A percentile compares a stretch with the other conserved stretches of the same genome.
phyloP scores from a whole-genome alignment of 2,797 vertebrate genomes.

The Momotus momota region DNA sequence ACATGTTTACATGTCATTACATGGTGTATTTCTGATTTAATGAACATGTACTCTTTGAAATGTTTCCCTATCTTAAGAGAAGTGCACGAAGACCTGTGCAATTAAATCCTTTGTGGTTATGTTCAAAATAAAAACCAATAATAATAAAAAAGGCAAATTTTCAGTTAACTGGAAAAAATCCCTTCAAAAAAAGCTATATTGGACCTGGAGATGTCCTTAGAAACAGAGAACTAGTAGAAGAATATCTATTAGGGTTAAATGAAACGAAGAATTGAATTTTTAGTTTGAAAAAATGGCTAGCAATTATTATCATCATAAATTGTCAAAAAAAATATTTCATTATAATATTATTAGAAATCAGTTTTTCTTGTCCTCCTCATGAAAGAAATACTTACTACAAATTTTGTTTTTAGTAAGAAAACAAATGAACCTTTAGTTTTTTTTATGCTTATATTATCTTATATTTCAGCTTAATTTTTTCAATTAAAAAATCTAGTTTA shows the following conservation, averaged over 20 bases:
- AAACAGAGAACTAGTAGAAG: neutral
- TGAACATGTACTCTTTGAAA: neutral
- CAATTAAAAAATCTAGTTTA: neutral
- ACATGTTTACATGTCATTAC: neutral
- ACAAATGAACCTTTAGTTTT: neutral
- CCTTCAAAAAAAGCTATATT: neutral
- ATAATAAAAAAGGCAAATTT: neutral
- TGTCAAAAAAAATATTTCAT: neutral
- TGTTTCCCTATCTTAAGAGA: neutral
- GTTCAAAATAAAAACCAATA: neutral
- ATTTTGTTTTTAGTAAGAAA: neutral
- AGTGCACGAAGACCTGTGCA: neutral
- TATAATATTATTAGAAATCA: neutral
- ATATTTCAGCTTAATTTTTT: neutral
- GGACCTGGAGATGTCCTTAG: neutral
- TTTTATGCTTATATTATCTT: neutral
- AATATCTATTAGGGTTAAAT: neutral
- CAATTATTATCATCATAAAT: neutral
- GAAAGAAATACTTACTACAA: neutral
- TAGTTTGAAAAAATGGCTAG: neutral
- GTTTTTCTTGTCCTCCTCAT: neutral
- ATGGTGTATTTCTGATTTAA: neutral
- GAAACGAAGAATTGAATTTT: neutral
- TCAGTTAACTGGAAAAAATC: neutral
- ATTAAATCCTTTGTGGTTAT: neutral